Evolutionary conservation across 2,113 vertebrate species (phyloP).

Genomic region (Erinaceus europaeus): DNA sequence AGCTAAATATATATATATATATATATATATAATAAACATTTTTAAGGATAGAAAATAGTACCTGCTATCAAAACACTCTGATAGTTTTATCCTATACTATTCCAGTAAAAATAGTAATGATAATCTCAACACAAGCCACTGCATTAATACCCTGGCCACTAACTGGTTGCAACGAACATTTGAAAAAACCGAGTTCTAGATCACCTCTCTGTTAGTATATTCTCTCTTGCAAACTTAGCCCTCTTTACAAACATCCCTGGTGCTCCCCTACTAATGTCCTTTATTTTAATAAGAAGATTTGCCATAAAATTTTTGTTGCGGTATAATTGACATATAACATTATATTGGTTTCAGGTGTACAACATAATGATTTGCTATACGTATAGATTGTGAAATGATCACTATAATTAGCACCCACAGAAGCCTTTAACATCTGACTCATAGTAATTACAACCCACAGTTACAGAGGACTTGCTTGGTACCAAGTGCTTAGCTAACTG

Average conservation of each 20-base stretch:
- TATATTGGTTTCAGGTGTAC: not conserved
- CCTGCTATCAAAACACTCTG: not conserved
- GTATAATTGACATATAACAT: not conserved
- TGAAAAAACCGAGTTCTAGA: not conserved
- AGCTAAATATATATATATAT: not conserved
- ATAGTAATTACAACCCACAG: not conserved
- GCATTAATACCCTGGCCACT: no score
- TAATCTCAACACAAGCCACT: not conserved
- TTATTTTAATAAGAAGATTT: not conserved
- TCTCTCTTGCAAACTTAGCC: not conserved
- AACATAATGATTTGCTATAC: not conserved
- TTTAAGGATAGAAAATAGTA: not conserved
- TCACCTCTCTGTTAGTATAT: not conserved
- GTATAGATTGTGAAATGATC: not conserved
- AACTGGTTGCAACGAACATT: not conserved
- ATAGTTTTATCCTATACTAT: not conserved
- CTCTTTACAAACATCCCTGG: not conserved
- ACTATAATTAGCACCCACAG: not conserved
- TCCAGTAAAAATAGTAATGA: not conserved
- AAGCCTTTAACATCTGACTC: not conserved
- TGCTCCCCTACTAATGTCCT: not conserved
- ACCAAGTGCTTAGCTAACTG: not conserved
- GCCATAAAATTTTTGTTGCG: not conserved
- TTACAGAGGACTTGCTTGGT: not conserved
- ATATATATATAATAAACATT: not conserved